Evolutionary conservation across 2,113 vertebrate species (phyloP), one percentile per base, ranked within the genome.

Genomic region (Zingel zingel): DNA sequence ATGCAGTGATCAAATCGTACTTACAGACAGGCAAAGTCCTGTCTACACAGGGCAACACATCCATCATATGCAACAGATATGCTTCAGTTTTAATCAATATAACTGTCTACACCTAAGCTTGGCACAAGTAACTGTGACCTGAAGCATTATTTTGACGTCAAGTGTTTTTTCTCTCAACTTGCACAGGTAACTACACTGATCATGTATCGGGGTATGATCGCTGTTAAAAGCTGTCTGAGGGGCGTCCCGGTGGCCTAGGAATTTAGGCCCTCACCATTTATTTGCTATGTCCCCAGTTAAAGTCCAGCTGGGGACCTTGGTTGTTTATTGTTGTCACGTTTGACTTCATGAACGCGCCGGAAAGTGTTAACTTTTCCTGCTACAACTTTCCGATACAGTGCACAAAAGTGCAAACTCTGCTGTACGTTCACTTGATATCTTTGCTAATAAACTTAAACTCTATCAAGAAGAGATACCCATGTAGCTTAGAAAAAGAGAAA

Each of bases 41-140:
- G 50, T 61, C 70, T 47, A 59, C 45, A 19, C 27, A 2, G 36
- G 48, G 25, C 1, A 0, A 71, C 72, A 56, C 16, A 53, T 64
- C 45, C 25, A 15, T 36, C 45, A 69, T 65, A 79, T 39, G 62
- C 25, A 77, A 45, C 62, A 84, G 10, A 77, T 36, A 19, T 0
- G 5, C 33, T 48, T 75, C 21, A 53, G 9, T 70, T 67, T 36
- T 11, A 72, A 72, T 88, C 48, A 53, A 62, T 75, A 62, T 30
- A 71, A 53, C 64, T 3, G 45, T 64, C 43, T 59, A 58, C 68
- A 30, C 23, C 16, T 73, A 73, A 2, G 0, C 25, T 79, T 43
- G n/a, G 50, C 16, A 65, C 27, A 57, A 23, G 2, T 15, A 67
- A 43, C 36, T 48, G 47, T 21, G 25, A 77, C 66, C 59, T 10